A percentile compares a stretch with the other conserved stretches of the same genome.
phyloP scores from a whole-genome alignment of 2,888 invertebrate species.

The Drepanosiphum platanoidis region DNA sequence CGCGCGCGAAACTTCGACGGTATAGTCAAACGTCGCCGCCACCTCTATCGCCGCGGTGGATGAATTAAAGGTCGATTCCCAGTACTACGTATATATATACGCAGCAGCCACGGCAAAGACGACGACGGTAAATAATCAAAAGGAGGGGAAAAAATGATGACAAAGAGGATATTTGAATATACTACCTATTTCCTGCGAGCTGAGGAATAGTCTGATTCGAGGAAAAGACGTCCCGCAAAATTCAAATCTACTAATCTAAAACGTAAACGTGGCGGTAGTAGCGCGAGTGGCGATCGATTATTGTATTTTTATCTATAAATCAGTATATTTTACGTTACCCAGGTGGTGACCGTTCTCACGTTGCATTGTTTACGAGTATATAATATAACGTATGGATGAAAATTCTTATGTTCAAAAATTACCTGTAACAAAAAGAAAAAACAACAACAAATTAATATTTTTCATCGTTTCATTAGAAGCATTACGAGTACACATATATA shows the following conservation, averaged over 20 bases:
- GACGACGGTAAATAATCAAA: not conserved
- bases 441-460: not conserved
- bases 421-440: not conserved
- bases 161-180: not conserved
- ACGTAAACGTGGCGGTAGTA: not conserved
- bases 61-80: slow-evolving; percentile 44
- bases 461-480: not conserved
- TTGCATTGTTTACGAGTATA: too few species aligned
- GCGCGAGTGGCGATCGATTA: not conserved
- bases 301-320: too few species aligned
- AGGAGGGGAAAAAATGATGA: not conserved
- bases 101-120: not conserved
- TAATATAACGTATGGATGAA: not conserved
- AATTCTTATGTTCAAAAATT: not conserved
- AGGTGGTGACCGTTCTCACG: too few species aligned
- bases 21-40: not conserved
- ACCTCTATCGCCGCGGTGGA: not conserved
- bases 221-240: not conserved
- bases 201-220: not conserved
- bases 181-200: not conserved
- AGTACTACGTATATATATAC: not conserved
- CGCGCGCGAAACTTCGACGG: slow-evolving; percentile 30
- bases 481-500: not conserved
- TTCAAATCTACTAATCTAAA: not conserved
- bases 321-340: too few species aligned